Evolutionary conservation across 2,797 vertebrate genomes (phyloP).

Genomic region (Labeo calbasu): DNA sequence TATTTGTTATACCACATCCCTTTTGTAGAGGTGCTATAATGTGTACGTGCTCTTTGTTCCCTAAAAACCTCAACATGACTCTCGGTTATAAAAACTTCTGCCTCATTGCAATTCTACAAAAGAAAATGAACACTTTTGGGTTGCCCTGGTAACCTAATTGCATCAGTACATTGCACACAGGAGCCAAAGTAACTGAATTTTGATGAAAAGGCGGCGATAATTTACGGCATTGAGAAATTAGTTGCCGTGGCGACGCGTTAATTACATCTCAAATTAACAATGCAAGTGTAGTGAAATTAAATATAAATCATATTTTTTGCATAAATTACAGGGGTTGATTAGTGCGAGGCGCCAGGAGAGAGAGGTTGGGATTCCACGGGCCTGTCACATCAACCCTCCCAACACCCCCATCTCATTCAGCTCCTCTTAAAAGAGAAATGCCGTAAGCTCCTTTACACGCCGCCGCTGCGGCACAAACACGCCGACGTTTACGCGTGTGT

Average conservation of each 20-base stretch:
- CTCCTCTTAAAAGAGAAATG: conserved; percentile 73
- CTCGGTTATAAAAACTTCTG: conserved; percentile 90
- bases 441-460: conserved; percentile 70
- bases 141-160: conserved; percentile 99
- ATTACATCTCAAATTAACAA: conserved; percentile 99
- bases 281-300: conserved; percentile 99
- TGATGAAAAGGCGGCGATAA: conserved; percentile 99
- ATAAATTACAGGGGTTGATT: conserved; percentile 99
- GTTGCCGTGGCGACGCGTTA: conserved; percentile 99
- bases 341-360: conserved; percentile 99
- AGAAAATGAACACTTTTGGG: conserved; percentile 98
- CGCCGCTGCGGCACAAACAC: conserved; percentile 39
- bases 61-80: conserved; percentile 83
- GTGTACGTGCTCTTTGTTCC: conserved; percentile 73
- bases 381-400: conserved; percentile 86
- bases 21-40: conserved; percentile 68
- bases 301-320: conserved; percentile 99
- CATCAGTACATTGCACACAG: conserved; percentile 99
- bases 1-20: conserved; percentile 51
- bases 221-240: conserved; percentile 99
- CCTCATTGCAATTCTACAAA: conserved; percentile 95
- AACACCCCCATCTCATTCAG: conserved; percentile 76
- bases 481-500: conserved; percentile 24
- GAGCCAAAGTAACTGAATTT: conserved; percentile 99
- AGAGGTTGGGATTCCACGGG: conserved; percentile 99